A percentile compares a stretch with the other conserved stretches of the same genome.
These are phyloP conservation scores for Gibbula magus DNA, from an alignment of 2,888 invertebrate species.

Conservation along the genomic window DNA sequence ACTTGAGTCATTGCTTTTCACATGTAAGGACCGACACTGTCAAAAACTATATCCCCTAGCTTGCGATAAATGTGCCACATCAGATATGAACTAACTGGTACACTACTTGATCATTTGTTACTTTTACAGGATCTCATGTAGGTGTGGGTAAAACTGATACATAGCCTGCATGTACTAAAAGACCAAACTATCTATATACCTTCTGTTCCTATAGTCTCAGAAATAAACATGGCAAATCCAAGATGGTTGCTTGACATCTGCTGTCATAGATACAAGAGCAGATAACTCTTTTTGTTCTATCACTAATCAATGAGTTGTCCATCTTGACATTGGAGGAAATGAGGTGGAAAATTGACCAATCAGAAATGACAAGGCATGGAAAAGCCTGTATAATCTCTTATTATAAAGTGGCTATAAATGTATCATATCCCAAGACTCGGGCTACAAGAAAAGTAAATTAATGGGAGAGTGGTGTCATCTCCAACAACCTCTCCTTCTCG, in stretches of 20 bases:
- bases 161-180: background rate
- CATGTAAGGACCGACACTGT: too few species aligned
- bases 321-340: background rate
- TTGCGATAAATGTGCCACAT: too few species aligned
- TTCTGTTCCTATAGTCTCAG: background rate
- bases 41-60: too few species aligned
- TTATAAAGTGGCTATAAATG: background rate
- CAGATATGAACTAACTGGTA: too few species aligned
- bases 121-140: too few species aligned
- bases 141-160: too few species aligned
- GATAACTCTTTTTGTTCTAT: background rate
- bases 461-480: too few species aligned
- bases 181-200: background rate
- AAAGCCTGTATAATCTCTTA: background rate
- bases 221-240: background rate
- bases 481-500: too few species aligned
- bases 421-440: too few species aligned
- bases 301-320: background rate
- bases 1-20: too few species aligned
- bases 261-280: background rate
- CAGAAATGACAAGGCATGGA: conserved; percentile 1
- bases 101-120: too few species aligned
- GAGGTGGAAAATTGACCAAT: conserved; percentile 13
- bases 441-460: too few species aligned
- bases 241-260: background rate